These are phyloP conservation scores for Acropternis orthonyx DNA, from an alignment of 2,797 vertebrate genomes.

Conservation along the genomic window DNA sequence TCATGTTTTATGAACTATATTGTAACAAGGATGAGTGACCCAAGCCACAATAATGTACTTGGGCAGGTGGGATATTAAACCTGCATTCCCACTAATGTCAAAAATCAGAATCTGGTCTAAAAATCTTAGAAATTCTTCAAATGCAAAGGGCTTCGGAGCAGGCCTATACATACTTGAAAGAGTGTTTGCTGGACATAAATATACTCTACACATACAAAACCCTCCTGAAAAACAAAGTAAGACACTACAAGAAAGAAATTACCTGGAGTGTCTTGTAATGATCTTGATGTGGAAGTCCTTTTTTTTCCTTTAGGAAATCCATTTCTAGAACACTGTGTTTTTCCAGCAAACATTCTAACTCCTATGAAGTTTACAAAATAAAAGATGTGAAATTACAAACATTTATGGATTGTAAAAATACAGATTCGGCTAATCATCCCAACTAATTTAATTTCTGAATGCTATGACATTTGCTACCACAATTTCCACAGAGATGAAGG, in stretches of 20 bases:
- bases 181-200: not conserved
- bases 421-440: not conserved
- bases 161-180: not conserved
- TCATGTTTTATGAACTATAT: not conserved
- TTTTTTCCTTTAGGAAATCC: conserved; percentile 72
- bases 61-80: not conserved
- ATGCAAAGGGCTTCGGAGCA: not conserved
- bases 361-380: conserved; percentile 56
- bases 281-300: conserved; percentile 69
- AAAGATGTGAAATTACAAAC: not conserved
- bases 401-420: not conserved
- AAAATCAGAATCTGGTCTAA: not conserved
- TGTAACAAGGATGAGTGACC: not conserved
- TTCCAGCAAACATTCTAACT: conserved; percentile 74
- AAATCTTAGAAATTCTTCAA: not conserved
- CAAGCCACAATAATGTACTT: fast-evolving
- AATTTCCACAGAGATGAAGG: not conserved
- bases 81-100: not conserved
- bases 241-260: conserved; percentile 8
- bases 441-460: not conserved
- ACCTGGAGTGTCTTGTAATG: conserved; percentile 77
- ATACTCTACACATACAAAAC: not conserved
- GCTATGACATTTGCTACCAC: not conserved
- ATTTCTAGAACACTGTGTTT: conserved; percentile 72
- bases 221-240: not conserved